Evolutionary conservation across 2,113 vertebrate genomes (phyloP).

Genomic region (Micronisus gabar): DNA sequence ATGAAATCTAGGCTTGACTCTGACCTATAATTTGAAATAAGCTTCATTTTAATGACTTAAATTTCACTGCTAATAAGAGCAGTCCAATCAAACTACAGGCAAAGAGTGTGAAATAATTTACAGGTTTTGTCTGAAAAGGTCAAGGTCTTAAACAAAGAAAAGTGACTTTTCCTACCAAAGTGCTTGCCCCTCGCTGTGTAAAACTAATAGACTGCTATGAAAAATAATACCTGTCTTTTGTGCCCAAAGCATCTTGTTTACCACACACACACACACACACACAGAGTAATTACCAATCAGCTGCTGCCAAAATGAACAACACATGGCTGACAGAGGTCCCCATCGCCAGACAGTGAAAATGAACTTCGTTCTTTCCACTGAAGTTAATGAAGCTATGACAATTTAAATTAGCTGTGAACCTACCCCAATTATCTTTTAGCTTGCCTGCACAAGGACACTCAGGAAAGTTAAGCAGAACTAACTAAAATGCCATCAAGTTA

Average conservation of each 20-base stretch:
- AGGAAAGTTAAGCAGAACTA: slow-evolving; percentile 1
- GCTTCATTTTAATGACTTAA: slow-evolving; percentile 40
- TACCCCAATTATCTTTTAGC: slow-evolving; percentile 20
- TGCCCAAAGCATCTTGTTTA: not conserved
- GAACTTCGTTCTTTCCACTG: not conserved
- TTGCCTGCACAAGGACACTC: not conserved
- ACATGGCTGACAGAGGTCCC: not conserved
- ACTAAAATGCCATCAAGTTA: not conserved
- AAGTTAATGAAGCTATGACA: slow-evolving; percentile 46
- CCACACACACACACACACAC: not conserved
- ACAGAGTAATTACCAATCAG: not conserved
- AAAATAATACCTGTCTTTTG: slow-evolving; percentile 1
- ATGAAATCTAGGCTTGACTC: slow-evolving; percentile 15
- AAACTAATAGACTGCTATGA: not conserved
- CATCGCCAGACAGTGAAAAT: not conserved
- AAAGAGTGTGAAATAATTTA: slow-evolving; percentile 37
- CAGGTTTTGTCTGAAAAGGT: slow-evolving; percentile 49
- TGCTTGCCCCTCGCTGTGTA: not conserved
- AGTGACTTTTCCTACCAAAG: not conserved
- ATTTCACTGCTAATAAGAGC: slow-evolving; percentile 41
- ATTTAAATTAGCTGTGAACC: slow-evolving; percentile 29
- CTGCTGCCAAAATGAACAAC: not conserved
- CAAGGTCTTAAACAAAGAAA: slow-evolving; percentile 36
- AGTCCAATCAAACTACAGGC: slow-evolving; percentile 14
- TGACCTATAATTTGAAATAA: slow-evolving; percentile 35